Evolutionary conservation across 2,888 invertebrate species (phyloP), one percentile per base, ranked within the genome.

Genomic region (Xestia ashworthii): DNA sequence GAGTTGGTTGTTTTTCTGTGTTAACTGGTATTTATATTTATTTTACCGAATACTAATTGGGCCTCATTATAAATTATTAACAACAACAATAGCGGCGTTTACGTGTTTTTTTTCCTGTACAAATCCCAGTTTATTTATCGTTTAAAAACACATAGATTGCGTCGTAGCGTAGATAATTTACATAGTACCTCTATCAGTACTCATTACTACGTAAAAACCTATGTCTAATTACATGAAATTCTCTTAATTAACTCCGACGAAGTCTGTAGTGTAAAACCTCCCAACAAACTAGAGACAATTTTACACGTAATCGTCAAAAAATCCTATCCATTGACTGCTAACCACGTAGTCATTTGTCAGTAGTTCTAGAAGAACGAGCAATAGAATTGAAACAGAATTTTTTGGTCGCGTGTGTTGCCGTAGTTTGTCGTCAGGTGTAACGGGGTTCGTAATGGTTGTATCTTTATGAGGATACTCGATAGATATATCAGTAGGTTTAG

Each of bases 191-290:
- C 78, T 86, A 88, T 87, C 85, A 80, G 82, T 76, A 22, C 81
- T 85, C 85, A 85, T 88, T 88, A 87, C 72, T 66, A 81, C 76
- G 78, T 82, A 85, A 87, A 88, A 88, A 87, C 82, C 80, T 84
- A 85, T 82, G 87, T 88, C 88, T 88, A 87, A 88, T 88, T 88
- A 88, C 85, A 84, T 62, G 75, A 85, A 84, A 84, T 81, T 82
- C 84, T 78, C 84, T 87, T 88, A 88, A 88, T 88, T 88, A 88
- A 82, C 70, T 66, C 62, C 74, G 41, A 75, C 82, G 83, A 83
- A 80, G 73, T 79, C 62, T 78, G 65, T 81, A 81, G 70, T 83
- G 75, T 81, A 69, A 71, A 80, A 71, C 62, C 71, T 73, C 53
- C 41, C 55, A 60, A 66, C 58, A 60, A 58, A 60, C 38, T 71